Evolutionary conservation across 2,797 vertebrate genomes (phyloP).

Genomic region (Tokudaia muenninki): DNA sequence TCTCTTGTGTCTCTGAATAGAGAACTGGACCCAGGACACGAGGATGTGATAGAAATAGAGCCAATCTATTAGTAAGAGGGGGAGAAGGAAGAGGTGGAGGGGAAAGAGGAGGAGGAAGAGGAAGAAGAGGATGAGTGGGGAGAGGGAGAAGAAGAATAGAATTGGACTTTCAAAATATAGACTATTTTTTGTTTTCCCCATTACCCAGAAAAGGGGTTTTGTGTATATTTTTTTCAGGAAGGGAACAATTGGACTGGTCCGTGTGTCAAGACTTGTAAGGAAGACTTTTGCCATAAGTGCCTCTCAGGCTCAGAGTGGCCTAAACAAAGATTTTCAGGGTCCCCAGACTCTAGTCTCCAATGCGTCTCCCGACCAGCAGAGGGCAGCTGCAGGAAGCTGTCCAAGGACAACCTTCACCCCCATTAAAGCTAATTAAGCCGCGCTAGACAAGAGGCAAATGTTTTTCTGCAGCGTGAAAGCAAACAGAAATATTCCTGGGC

Average conservation of each 20-base stretch:
- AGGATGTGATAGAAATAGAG: background rate
- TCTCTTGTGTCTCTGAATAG: background rate
- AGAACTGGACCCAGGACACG: background rate
- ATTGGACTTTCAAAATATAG: background rate
- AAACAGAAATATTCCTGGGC: conserved; percentile 25
- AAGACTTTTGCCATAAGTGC: background rate
- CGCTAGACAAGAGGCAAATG: background rate
- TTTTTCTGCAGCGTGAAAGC: background rate
- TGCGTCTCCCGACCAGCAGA: conserved; percentile 85
- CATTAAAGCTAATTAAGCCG: conserved; percentile 74
- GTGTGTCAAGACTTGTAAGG: background rate
- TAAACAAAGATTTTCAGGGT: background rate
- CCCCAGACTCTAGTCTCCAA: background rate
- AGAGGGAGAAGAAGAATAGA: background rate
- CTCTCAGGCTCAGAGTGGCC: background rate
- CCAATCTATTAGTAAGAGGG: background rate
- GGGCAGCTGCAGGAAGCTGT: conserved; percentile 87
- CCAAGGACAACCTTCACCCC: conserved; percentile 72
- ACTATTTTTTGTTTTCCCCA: background rate
- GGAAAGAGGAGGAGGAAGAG: too few species aligned
- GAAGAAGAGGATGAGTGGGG: too few species aligned
- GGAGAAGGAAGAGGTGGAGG: background rate
- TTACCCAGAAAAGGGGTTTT: background rate
- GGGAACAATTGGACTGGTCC: background rate
- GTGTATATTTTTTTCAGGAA: background rate